Base-by-base conservation (phyloP, 2,888 invertebrate genomes). In the Ennomos quercinarius region DNA sequence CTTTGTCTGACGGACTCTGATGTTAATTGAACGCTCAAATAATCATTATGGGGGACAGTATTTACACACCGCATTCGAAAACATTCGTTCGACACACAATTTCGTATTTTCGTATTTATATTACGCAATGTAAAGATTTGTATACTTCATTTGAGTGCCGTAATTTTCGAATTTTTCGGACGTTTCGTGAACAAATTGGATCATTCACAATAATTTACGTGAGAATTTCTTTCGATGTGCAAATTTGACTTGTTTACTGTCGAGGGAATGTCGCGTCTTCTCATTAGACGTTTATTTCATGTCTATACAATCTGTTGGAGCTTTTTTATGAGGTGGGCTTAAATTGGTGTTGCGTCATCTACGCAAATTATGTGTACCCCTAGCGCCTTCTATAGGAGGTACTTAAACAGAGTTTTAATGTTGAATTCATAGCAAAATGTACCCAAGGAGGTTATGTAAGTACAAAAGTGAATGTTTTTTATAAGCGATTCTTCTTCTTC, bases 21-120 rank as follows among this genome's bases (percentile, higher is more conserved):
- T 83, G 86, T 81, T 89, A 89, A 88, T 87, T 86, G 83, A 82
- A 74, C 80, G 80, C 81, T 84, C 88, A 87, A 88, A 89, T 86
- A 89, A 87, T 88, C 81, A 89, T 89, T 89, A 88, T 81, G 84
- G 80, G 84, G 86, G 86, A 80, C 84, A 68, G 76, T 88, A 80
- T 89, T 87, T 87, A 80, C 84, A 74, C 71, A 74, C 72, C 71
- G 79, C 79, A 83, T 84, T 81, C 80, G 76, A 81, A 84, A 84
- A 86, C 85, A 85, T 81, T 76, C 72, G 70, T 71, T 64, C 70
- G 72, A 70, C 74, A 80, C 71, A 79, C 76, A 78, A 78, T 80
- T 76, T 74, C 75, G 74, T 77, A 76, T 81, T 80, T 76, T 74
- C 75, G 73, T 77, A 76, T 81, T 84, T 82, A 76, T 75, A 75